Evolutionary conservation across 2,797 vertebrate species (phyloP), one percentile per base, ranked within the genome.

Genomic region (Aselliscus stoliczkanus): DNA sequence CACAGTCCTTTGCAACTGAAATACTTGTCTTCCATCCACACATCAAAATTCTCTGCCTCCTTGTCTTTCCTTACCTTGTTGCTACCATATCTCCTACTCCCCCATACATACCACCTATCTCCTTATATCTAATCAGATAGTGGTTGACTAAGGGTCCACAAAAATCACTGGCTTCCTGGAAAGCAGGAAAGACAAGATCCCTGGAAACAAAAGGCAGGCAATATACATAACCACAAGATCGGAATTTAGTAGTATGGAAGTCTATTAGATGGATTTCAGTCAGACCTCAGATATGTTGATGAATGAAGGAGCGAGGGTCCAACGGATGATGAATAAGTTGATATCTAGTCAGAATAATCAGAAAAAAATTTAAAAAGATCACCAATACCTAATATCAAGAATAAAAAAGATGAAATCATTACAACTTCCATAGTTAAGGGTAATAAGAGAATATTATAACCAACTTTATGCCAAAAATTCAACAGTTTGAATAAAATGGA

Each of bases 121-220:
- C 42, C 29, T 70, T 50, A 31, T 34, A 60, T 60, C 60, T 39
- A 2, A 88, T 14, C 1, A 72, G 77, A 2, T 25, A 86, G 23
- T 72, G 7, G 21, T 44, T 64, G 50, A 44, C 42, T 80, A 79
- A 42, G 14, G 31, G 62, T 76, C 18, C 29, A 70, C 23, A 21
- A 82, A 92, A 89, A 73, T 80, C 9, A n/a, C 2, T 34, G 52
- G 7, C 21, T 73, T 90, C 17, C 27, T 92, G 25, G 84, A 96
- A 73, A 82, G 1, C 17, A 73, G 2, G 8, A 42, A 87, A 91
- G 52, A 34, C 42, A 84, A 62, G 20, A 72, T 67, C 4, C 21
- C 50, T 92, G 7, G 23, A 70, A 86, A 23, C 31, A 85, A 83
- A 93, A 39, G 29, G 6, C 0, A 64, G 27, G 4, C 9, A 5